Conservation (phyloP, 2,113 vertebrate species). For the Erythrocebus patas region DNA sequence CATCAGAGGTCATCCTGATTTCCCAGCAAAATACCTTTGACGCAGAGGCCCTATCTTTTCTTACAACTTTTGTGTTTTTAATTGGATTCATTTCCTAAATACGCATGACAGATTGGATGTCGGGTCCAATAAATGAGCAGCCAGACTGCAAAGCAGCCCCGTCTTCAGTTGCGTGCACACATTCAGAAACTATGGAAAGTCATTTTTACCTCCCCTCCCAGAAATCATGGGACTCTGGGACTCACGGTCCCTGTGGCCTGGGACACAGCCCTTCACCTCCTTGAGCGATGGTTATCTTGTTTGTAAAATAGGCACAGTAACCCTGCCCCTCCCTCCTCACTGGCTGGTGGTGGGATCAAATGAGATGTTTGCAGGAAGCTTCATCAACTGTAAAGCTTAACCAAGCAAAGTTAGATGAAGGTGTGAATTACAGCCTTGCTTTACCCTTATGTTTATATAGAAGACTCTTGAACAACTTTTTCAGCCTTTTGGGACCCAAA, state of each 20-base stretch:
- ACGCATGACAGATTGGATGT: not conserved
- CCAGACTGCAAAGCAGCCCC: not conserved
- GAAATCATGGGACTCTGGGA: accelerated
- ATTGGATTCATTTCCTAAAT: constrained; percentile 23
- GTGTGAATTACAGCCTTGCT: not conserved
- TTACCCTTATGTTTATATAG: not conserved
- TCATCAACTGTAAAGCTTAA: not conserved
- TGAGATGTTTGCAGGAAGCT: not conserved
- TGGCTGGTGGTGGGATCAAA: accelerated
- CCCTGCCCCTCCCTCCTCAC: not conserved
- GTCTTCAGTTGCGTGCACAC: not conserved
- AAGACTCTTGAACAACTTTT: not conserved
- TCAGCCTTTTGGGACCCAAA: not conserved
- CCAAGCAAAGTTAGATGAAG: not conserved
- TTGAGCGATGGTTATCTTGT: not conserved
- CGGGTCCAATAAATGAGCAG: not conserved
- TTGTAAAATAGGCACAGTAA: not conserved
- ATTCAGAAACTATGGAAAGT: not conserved
- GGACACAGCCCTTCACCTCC: not conserved
- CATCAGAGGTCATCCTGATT: not conserved
- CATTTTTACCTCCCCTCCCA: not conserved
- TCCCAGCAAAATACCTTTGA: not conserved
- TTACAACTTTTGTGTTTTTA: not conserved
- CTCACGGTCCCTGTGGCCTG: not conserved
- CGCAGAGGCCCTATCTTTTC: not conserved